phyloP scores from a whole-genome alignment of 1,140 invertebrate genomes.

The Trichonephila inaurata region DNA sequence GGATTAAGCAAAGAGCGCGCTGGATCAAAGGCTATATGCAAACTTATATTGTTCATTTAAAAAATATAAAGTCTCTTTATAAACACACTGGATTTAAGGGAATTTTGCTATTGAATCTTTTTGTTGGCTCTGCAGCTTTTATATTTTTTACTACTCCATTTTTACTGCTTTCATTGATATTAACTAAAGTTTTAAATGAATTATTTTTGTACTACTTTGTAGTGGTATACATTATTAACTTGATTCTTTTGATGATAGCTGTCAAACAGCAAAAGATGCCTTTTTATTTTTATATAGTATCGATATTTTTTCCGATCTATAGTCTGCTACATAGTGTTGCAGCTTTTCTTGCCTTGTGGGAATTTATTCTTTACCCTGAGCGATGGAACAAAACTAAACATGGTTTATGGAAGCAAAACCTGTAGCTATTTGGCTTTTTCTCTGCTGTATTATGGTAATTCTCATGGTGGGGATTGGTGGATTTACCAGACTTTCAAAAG shows the following conservation, averaged over 20 bases:
- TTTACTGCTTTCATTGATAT: slow-evolving; percentile 15
- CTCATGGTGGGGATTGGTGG: background rate
- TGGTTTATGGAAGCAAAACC: background rate
- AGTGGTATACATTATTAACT: background rate
- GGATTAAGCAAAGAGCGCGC: slow-evolving; percentile 9
- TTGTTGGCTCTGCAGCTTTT: slow-evolving; percentile 11
- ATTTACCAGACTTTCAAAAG: background rate
- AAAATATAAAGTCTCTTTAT: slow-evolving; percentile 5
- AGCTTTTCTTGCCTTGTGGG: slow-evolving; percentile 10
- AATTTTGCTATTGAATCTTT: slow-evolving; percentile 16
- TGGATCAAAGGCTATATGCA: slow-evolving; percentile 12
- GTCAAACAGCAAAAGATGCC: slow-evolving; percentile 11
- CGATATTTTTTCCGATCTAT: slow-evolving; percentile 3
- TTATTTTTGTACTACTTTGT: slow-evolving; percentile 16
- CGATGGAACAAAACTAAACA: background rate
- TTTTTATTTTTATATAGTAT: slow-evolving; percentile 19
- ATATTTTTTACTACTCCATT: slow-evolving; percentile 16
- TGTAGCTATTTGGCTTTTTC: slow-evolving; percentile 13
- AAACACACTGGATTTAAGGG: slow-evolving; percentile 12
- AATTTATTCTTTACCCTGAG: slow-evolving; percentile 14
- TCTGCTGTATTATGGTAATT: background rate
- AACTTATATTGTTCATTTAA: slow-evolving; percentile 17
- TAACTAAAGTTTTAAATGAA: slow-evolving; percentile 17
- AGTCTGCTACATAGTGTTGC: background rate
- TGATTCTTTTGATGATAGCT: background rate